Percentiles rank a stretch among this genome's conserved stretches.
These are phyloP conservation scores for Agrotis puta DNA, from an alignment of 2,888 invertebrate genomes.

Conservation along the genomic window DNA sequence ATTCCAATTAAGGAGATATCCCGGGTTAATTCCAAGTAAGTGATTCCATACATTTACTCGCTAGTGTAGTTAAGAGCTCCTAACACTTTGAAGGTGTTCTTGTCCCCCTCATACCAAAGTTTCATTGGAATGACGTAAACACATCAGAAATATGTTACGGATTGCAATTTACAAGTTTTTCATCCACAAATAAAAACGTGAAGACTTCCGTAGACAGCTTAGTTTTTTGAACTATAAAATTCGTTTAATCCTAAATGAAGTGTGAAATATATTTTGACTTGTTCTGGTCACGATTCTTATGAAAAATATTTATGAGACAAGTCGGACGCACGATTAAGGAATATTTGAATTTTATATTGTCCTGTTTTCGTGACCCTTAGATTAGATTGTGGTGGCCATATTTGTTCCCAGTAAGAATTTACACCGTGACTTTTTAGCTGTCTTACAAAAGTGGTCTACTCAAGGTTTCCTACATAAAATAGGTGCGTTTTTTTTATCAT, in stretches of 20 bases:
- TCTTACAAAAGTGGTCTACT: too few species aligned
- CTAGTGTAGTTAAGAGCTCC: too few species aligned
- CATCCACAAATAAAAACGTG: constrained; percentile 1
- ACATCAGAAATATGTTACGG: constrained; percentile 23
- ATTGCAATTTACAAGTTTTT: constrained; percentile 32
- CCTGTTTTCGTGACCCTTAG: constrained; percentile 36
- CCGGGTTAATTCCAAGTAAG: too few species aligned
- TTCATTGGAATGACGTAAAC: constrained; percentile 26
- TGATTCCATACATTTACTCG: too few species aligned
- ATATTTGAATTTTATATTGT: constrained; percentile 40
- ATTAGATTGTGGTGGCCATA: constrained; percentile 5
- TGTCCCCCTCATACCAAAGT: not conserved
- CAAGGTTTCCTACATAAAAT: too few species aligned
- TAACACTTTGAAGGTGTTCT: not conserved
- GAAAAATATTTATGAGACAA: constrained; percentile 47
- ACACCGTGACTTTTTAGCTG: too few species aligned
- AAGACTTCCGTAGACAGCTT: constrained; percentile 38
- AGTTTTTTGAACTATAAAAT: constrained; percentile 37
- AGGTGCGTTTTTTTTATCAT: too few species aligned
- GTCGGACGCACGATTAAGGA: constrained; percentile 36
- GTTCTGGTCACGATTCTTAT: constrained; percentile 53
- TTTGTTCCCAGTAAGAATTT: constrained; percentile 21
- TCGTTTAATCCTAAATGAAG: constrained; percentile 44
- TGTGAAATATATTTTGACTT: constrained; percentile 49
- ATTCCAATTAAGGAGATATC: too few species aligned